These are phyloP conservation scores for Leptinotarsa tumamoca DNA, from an alignment of 2,888 invertebrate species.

Conservation along the genomic window DNA sequence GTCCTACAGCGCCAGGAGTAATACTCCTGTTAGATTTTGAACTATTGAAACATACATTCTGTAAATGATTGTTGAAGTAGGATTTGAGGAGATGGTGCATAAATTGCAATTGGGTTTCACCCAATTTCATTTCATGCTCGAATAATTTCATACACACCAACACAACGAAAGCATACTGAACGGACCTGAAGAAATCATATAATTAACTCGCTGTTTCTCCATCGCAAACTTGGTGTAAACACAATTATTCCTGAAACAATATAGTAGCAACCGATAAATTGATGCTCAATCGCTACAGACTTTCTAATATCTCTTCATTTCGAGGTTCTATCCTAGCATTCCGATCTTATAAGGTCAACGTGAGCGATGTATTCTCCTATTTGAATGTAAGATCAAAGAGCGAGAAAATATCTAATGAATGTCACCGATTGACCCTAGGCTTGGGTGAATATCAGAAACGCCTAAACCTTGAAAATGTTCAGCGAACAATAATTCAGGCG, in stretches of 20 bases:
- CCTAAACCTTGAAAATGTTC: constrained; percentile 21
- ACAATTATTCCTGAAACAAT: constrained; percentile 4
- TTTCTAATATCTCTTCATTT: constrained; percentile 19
- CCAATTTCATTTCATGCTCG: no score
- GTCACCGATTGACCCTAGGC: constrained; percentile 14
- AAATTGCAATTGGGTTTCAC: no score
- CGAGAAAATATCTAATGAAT: constrained; percentile 12
- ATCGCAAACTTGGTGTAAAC: not conserved
- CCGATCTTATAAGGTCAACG: constrained; percentile 13
- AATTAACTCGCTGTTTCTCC: not conserved
- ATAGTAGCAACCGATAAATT: not conserved
- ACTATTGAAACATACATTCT: no score
- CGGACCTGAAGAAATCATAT: not conserved
- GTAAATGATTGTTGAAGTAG: no score
- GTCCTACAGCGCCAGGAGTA: no score
- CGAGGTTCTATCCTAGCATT: constrained; percentile 13
- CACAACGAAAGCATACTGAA: no score
- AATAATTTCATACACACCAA: no score
- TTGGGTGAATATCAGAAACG: constrained; percentile 16
- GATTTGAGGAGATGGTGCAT: no score
- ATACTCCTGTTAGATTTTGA: no score
- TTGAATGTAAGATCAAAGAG: constrained; percentile 18
- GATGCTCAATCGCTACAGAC: not conserved
- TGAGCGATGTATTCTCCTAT: not conserved
- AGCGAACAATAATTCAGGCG: constrained; percentile 6